phyloP scores from a whole-genome alignment of 2,113 vertebrate genomes.

The Emydura subglobosa region DNA sequence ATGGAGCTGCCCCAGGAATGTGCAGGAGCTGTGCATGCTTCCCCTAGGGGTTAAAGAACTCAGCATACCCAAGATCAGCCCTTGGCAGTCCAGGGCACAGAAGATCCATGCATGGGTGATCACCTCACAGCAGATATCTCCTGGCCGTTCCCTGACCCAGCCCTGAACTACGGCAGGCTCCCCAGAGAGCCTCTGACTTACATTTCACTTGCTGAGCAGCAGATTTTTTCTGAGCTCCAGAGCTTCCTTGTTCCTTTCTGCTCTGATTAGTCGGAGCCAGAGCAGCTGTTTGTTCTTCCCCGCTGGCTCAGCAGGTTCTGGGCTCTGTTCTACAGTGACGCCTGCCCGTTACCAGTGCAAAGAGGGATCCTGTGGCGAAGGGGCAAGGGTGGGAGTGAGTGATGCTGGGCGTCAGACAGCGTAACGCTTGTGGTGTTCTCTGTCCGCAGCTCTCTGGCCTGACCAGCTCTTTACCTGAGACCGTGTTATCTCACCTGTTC shows the following conservation, averaged over 20 bases:
- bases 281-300: not conserved
- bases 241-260: not conserved
- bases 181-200: not conserved
- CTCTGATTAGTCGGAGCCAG: not conserved
- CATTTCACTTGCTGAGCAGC: not conserved
- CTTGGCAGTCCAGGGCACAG: not conserved
- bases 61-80: not conserved
- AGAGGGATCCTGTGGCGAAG: not conserved
- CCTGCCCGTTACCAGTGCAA: not conserved
- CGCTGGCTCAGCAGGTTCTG: not conserved
- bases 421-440: not conserved
- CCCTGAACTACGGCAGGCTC: not conserved
- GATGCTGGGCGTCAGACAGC: fast-evolving
- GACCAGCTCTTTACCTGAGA: conserved; percentile 91
- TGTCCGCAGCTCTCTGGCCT: conserved; percentile 88
- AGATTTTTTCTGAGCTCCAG: not conserved
- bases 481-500: conserved; percentile 93
- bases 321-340: not conserved
- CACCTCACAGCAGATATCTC: not conserved
- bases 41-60: not conserved
- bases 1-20: not conserved
- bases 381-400: not conserved
- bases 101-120: not conserved
- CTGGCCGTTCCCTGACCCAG: not conserved
- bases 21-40: not conserved